Conservation (phyloP, 2,113 vertebrate genomes). For the Thryonomys swinderianus region DNA sequence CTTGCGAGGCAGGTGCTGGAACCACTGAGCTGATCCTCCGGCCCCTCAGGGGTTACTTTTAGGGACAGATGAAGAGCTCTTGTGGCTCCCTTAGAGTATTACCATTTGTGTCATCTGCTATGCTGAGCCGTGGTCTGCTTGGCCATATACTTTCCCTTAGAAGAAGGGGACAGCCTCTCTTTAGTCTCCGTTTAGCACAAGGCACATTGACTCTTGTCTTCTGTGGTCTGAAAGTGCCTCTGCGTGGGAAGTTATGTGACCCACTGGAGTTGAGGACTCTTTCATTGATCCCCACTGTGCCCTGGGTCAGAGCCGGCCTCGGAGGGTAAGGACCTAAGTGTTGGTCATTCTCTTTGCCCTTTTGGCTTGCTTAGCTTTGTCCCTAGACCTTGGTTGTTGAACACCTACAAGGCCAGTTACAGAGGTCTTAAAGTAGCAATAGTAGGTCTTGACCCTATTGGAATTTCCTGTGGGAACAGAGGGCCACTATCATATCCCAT, state of each 20-base stretch:
- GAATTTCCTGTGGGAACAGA: background rate
- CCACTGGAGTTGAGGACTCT: background rate
- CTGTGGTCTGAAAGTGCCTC: background rate
- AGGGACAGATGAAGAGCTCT: background rate
- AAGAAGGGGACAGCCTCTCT: background rate
- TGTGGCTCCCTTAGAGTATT: background rate
- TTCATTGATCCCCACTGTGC: background rate
- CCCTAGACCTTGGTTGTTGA: background rate
- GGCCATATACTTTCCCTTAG: background rate
- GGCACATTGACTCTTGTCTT: background rate
- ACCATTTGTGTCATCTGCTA: background rate
- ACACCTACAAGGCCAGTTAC: background rate
- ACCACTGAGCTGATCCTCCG: too few species aligned
- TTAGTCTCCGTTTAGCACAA: background rate
- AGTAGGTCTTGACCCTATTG: background rate
- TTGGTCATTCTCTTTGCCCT: background rate
- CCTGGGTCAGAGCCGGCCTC: background rate
- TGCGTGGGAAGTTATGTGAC: background rate
- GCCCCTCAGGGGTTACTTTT: too few species aligned
- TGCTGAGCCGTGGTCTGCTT: background rate
- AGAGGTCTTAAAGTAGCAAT: background rate
- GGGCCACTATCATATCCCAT: background rate
- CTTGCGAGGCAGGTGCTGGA: too few species aligned
- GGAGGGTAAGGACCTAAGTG: background rate
- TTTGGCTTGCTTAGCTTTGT: background rate